These are phyloP conservation scores for Castor canadensis DNA, from an alignment of 2,113 vertebrate genomes.

Conservation along the genomic window DNA sequence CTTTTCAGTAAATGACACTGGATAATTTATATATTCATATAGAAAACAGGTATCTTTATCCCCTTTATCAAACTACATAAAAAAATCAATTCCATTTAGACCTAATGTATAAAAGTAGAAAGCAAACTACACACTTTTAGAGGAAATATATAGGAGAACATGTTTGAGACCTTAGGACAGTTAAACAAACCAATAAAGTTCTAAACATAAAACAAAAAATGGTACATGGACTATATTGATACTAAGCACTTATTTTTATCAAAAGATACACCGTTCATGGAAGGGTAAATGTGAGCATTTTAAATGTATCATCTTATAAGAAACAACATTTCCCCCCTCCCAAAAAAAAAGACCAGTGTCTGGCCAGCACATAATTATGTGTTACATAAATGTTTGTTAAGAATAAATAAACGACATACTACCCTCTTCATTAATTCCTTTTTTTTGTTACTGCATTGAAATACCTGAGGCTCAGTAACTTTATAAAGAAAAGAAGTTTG, in stretches of 20 bases:
- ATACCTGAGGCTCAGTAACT: too few species aligned
- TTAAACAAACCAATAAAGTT: background rate
- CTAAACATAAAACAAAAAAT: background rate
- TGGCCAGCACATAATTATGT: background rate
- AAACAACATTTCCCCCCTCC: too few species aligned
- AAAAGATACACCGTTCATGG: background rate
- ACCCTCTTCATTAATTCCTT: background rate
- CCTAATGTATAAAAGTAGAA: constrained; percentile 22
- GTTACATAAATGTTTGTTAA: background rate
- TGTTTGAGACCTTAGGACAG: constrained; percentile 21
- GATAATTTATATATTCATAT: background rate
- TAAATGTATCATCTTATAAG: too few species aligned
- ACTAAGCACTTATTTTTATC: background rate
- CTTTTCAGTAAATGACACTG: background rate
- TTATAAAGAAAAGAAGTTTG: too few species aligned
- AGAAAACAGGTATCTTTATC: background rate
- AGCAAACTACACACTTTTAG: background rate
- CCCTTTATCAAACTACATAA: background rate
- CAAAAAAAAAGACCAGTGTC: background rate
- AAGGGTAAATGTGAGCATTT: too few species aligned
- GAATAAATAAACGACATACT: background rate
- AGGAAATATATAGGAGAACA: background rate
- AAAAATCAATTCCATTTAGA: background rate
- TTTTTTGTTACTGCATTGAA: background rate
- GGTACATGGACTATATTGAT: background rate